Evolutionary conservation across 1,140 invertebrate genomes (phyloP).

Genomic region (Scaptomyza montana): DNA sequence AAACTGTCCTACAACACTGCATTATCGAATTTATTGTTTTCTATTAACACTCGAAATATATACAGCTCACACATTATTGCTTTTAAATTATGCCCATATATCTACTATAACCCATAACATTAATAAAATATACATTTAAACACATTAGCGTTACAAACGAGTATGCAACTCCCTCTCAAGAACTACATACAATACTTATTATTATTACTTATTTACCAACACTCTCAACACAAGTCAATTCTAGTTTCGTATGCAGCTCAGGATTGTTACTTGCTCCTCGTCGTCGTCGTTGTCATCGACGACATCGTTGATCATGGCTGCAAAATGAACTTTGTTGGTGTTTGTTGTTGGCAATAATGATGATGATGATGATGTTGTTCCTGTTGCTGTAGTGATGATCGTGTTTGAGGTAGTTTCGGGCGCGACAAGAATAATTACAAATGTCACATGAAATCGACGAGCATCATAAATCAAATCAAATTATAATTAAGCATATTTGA

Average conservation of each 20-base stretch:
- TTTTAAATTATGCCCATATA: slow-evolving; percentile 1
- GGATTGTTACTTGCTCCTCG: slow-evolving; percentile 78
- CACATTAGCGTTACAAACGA: slow-evolving; percentile 29
- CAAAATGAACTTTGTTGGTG: slow-evolving; percentile 32
- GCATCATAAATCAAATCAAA: slow-evolving; percentile 83
- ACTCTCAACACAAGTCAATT: slow-evolving; percentile 13
- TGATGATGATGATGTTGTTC: slow-evolving; percentile 29
- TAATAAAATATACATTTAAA: slow-evolving; percentile 12
- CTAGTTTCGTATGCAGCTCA: slow-evolving; percentile 79
- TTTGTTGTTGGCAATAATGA: slow-evolving; percentile 16
- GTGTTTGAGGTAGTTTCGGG: slow-evolving; percentile 63
- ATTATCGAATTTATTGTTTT: too few species aligned
- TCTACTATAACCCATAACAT: neutral
- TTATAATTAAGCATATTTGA: slow-evolving; percentile 83
- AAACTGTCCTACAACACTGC: too few species aligned
- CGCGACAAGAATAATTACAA: slow-evolving; percentile 83
- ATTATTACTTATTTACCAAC: slow-evolving; percentile 8
- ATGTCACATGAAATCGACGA: slow-evolving; percentile 81
- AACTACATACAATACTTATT: neutral
- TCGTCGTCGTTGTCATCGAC: slow-evolving; percentile 62
- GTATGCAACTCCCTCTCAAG: slow-evolving; percentile 1
- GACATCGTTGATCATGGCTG: slow-evolving; percentile 72
- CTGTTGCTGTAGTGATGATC: slow-evolving; percentile 59
- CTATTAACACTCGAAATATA: neutral
- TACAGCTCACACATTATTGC: neutral